These are phyloP conservation scores for Mimumesa dahlbomi DNA, from an alignment of 2,888 invertebrate species.

Conservation along the genomic window DNA sequence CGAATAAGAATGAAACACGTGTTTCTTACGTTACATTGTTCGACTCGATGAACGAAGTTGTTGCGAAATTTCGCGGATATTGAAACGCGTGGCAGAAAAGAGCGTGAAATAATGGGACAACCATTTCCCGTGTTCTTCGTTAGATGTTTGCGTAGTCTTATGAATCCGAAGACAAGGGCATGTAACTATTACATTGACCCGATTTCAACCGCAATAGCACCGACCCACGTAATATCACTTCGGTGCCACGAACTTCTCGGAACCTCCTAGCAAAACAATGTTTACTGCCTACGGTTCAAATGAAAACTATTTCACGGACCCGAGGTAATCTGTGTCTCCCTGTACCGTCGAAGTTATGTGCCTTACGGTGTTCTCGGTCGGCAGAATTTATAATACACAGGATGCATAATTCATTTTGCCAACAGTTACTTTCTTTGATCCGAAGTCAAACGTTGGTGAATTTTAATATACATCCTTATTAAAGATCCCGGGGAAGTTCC, in stretches of 20 bases:
- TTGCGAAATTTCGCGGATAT: background rate
- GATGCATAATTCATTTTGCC: too few species aligned
- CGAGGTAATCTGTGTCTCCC: background rate
- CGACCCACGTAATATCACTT: constrained; percentile 13
- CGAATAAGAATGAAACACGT: too few species aligned
- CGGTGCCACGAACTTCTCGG: constrained; percentile 44
- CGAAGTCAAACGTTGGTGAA: too few species aligned
- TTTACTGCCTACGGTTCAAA: constrained; percentile 11
- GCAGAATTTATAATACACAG: too few species aligned
- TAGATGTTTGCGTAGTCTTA: constrained; percentile 29
- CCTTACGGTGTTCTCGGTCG: background rate
- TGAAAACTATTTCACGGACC: constrained; percentile 12
- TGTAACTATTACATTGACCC: constrained; percentile 68
- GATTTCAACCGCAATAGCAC: constrained; percentile 49
- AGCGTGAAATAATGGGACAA: constrained; percentile 6
- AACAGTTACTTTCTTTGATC: too few species aligned
- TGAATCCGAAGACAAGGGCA: constrained; percentile 61
- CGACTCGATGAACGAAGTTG: too few species aligned
- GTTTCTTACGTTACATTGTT: background rate
- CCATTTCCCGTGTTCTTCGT: constrained; percentile 19
- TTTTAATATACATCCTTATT: too few species aligned
- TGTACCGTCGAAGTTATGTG: background rate
- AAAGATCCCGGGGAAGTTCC: too few species aligned
- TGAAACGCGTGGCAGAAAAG: background rate
- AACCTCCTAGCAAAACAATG: constrained; percentile 29